Percentiles rank a stretch among this genome's conserved stretches.
Evolutionary conservation across 2,113 vertebrate genomes (phyloP).

Genomic region (Athene cunicularia): DNA sequence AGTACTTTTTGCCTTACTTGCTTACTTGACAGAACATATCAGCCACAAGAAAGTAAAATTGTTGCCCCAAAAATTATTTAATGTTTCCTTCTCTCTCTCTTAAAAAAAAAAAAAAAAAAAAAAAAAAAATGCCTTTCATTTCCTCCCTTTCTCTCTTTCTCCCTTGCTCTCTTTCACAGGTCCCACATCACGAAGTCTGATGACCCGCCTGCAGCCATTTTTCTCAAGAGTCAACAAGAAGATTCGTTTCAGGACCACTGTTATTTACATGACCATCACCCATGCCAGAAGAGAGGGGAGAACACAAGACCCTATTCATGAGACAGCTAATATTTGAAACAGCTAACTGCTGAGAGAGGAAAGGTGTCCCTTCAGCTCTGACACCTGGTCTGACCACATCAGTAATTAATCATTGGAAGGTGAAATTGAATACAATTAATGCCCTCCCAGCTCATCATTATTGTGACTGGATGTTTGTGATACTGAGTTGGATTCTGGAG

Average conservation of each 20-base stretch:
- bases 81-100: not conserved
- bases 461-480: not conserved
- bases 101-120: not conserved
- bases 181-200: not conserved
- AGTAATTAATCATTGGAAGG: not conserved
- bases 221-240: not conserved
- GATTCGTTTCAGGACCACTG: not conserved
- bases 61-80: not conserved
- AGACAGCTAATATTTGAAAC: not conserved
- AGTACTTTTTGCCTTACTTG: not conserved
- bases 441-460: not conserved
- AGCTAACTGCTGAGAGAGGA: not conserved
- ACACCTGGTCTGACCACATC: not conserved
- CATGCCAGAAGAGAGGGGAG: not conserved
- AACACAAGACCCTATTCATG: not conserved
- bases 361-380: not conserved
- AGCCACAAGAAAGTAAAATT: not conserved
- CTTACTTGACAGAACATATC: not conserved
- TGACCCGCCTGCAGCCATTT: not conserved
- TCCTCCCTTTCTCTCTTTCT: not conserved
- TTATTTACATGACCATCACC: not conserved
- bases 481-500: not conserved
- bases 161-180: not conserved
- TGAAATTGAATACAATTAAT: not conserved
- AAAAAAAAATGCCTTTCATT: not conserved